Evolutionary conservation across 2,797 vertebrate species (phyloP).

Genomic region (Antrozous pallidus): DNA sequence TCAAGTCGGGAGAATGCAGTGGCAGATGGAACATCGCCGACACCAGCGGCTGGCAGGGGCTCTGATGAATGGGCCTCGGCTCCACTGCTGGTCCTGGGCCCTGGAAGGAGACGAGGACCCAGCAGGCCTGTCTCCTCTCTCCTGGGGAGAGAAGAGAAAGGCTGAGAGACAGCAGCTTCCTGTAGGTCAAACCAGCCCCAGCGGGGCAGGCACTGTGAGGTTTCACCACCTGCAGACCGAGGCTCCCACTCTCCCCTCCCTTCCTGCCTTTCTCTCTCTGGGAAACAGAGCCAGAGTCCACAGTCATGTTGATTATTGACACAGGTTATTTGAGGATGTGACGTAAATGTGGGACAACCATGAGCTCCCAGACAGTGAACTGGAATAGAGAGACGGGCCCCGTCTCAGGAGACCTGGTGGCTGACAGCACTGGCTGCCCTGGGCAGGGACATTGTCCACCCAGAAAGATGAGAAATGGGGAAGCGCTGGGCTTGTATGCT

Average conservation of each 20-base stretch:
- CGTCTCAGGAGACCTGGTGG: neutral
- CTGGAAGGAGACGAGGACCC: neutral
- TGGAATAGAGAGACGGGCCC: neutral
- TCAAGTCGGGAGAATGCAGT: conserved; percentile 14
- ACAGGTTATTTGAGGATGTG: neutral
- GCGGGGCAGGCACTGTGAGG: neutral
- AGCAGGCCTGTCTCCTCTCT: neutral
- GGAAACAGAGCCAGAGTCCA: neutral
- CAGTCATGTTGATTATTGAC: neutral
- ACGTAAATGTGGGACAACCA: neutral
- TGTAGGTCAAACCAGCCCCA: neutral
- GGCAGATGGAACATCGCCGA: conserved; percentile 35
- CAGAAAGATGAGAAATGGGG: neutral
- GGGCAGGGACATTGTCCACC: neutral
- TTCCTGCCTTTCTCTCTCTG: too few species aligned
- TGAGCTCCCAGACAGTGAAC: neutral
- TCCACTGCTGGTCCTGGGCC: neutral
- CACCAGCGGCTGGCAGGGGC: neutral
- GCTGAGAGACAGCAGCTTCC: neutral
- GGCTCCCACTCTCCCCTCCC: too few species aligned
- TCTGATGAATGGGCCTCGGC: conserved; percentile 3
- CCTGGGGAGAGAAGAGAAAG: neutral
- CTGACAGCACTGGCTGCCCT: neutral
- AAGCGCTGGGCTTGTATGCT: neutral
- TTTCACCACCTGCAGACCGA: too few species aligned